Conservation (phyloP, 2,888 invertebrate species). For the Metellina segmentata region DNA sequence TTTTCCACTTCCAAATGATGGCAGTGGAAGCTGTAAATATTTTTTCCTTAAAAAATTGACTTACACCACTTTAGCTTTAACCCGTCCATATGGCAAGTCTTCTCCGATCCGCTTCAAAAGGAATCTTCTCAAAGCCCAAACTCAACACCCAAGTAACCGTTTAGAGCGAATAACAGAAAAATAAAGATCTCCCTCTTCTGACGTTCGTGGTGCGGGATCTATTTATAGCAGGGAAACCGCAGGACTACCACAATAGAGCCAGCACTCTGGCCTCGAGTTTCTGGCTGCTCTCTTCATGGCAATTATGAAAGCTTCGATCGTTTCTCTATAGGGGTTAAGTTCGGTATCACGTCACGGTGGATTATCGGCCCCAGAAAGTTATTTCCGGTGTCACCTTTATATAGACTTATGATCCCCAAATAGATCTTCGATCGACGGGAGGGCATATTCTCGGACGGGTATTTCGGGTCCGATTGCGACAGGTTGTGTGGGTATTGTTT, state of each 20-base stretch:
- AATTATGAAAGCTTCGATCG: constrained; percentile 27
- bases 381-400: constrained; percentile 40
- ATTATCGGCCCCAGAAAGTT: constrained; percentile 18
- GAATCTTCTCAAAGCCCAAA: neutral
- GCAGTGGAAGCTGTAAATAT: no score
- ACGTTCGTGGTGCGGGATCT: constrained; percentile 7
- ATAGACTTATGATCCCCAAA: constrained; percentile 53
- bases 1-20: no score
- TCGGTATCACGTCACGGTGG: constrained; percentile 22
- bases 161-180: neutral
- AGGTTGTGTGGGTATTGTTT: constrained; percentile 1
- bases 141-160: neutral
- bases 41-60: no score
- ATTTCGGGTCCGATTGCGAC: constrained; percentile 3
- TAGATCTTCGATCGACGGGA: constrained; percentile 60
- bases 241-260: neutral
- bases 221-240: constrained; percentile 33
- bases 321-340: neutral
- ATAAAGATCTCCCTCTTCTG: neutral
- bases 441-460: constrained; percentile 23
- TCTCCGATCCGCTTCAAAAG: neutral
- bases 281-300: constrained; percentile 5
- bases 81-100: no score
- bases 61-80: no score
- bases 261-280: neutral